Base-by-base conservation (phyloP, 1,140 invertebrate genomes). In the Caerostris extrusa region DNA sequence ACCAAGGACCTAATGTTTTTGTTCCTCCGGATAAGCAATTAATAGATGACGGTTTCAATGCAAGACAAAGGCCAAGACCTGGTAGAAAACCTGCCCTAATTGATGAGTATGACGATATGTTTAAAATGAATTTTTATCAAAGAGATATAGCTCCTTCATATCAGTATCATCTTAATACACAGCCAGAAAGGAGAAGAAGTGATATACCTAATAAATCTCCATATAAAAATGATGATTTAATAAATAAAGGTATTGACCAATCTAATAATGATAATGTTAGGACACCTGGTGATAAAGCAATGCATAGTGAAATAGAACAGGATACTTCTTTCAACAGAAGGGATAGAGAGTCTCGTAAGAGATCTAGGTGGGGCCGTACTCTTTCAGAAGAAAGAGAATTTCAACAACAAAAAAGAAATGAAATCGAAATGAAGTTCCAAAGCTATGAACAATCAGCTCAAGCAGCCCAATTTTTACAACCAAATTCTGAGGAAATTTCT, bases 331-430 rank as follows among this genome's bases (percentile, higher is more conserved):
- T 3, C 1, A 12, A 55, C 58, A 19, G 60, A 55, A 88, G 56
- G 67, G 85, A 93, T 7, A 64, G 87, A 50, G 93, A 94, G n/a
- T 56, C 87, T 14, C 19, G 88, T n/a, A 90, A 86, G n/a, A n/a
- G 87, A 1, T 94, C 93, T 34, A 56, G 93, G 0, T 94, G 93
- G 93, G 93, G 93, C 8, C 71, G 93, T 3, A 94, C 93, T 2
- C 71, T 94, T 56, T 94, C 93, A 4, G 93, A 94, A 85, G 93
- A 94, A 57, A 55, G 93, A 69, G 93, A 94, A 94, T 83, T 94
- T 60, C 93, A 94, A 7, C 56, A 94, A 14, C 87, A 94, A 50
- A 93, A 64, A 53, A 56, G 58, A 5, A 61, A 64, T 67, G 92
- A 93, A 89, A 93, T 93, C 12, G 91, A 93, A 77, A 55, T 88